Evolutionary conservation across 2,113 vertebrate genomes (phyloP).

Genomic region (Coturnix japonica): DNA sequence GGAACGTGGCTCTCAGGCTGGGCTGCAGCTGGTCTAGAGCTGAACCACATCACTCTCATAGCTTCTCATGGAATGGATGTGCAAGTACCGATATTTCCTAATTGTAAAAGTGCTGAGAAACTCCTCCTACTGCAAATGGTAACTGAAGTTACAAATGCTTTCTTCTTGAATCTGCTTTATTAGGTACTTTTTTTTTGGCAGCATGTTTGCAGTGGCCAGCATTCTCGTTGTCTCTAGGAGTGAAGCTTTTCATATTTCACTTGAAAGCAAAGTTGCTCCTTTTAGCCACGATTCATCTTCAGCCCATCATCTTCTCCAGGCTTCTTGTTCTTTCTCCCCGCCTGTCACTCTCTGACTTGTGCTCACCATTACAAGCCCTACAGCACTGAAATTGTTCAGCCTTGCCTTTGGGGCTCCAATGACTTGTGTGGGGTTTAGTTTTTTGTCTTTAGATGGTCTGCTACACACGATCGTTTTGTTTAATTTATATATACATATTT

Average conservation of each 20-base stretch:
- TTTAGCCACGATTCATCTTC: background rate
- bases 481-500: background rate
- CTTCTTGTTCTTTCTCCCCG: background rate
- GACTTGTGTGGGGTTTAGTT: background rate
- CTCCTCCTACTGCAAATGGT: background rate
- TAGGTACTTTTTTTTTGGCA: background rate
- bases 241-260: constrained; percentile 6
- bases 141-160: rapidly evolving
- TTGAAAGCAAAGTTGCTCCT: constrained; percentile 50
- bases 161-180: background rate
- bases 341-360: background rate
- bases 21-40: background rate
- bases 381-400: background rate
- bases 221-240: background rate
- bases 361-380: background rate
- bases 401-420: background rate
- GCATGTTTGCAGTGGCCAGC: background rate
- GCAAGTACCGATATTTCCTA: background rate
- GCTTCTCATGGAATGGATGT: rapidly evolving
- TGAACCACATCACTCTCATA: too few relatives aligned
- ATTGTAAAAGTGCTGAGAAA: background rate
- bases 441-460: background rate
- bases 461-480: rapidly evolving
- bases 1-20: background rate
- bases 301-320: background rate